These are phyloP conservation scores for Drosophila crucigera DNA, from an alignment of 2,888 invertebrate species.

Conservation along the genomic window DNA sequence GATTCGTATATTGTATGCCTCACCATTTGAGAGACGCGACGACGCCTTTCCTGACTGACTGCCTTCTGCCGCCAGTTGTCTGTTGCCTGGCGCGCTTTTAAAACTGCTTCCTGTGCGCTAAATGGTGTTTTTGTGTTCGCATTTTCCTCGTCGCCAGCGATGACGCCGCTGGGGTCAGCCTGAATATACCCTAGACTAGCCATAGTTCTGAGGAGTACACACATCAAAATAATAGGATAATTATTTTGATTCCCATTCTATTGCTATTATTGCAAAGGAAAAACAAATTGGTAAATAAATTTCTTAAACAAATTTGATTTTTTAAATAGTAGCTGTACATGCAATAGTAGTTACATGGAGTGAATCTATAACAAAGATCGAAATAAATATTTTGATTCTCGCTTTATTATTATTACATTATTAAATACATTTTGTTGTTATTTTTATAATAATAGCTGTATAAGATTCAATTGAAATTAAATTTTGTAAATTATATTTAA, in stretches of 20 bases:
- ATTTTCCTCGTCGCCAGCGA: conserved; percentile 46
- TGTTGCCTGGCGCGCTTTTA: conserved; percentile 66
- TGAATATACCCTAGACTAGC: conserved; percentile 24
- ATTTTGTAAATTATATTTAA: not conserved
- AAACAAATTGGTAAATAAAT: not conserved
- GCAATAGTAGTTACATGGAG: not conserved
- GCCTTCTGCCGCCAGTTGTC: conserved; percentile 31
- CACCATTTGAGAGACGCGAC: conserved; percentile 36
- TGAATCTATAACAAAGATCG: not conserved
- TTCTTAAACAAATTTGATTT: not conserved
- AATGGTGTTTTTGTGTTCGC: conserved; percentile 81
- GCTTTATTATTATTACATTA: not conserved
- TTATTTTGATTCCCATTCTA: not conserved
- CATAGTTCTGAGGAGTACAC: not conserved
- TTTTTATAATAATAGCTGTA: not conserved
- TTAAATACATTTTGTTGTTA: not conserved
- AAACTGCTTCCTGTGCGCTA: conserved; percentile 81
- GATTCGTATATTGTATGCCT: conserved; percentile 8
- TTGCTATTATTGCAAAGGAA: not conserved
- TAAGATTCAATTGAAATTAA: not conserved
- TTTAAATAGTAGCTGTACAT: not conserved
- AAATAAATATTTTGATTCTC: not conserved
- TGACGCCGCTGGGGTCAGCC: conserved; percentile 50
- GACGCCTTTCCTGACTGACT: conserved; percentile 45
- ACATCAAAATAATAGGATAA: not conserved